Evolutionary conservation across 2,113 vertebrate species (phyloP).

Genomic region (Pelodiscus sinensis): DNA sequence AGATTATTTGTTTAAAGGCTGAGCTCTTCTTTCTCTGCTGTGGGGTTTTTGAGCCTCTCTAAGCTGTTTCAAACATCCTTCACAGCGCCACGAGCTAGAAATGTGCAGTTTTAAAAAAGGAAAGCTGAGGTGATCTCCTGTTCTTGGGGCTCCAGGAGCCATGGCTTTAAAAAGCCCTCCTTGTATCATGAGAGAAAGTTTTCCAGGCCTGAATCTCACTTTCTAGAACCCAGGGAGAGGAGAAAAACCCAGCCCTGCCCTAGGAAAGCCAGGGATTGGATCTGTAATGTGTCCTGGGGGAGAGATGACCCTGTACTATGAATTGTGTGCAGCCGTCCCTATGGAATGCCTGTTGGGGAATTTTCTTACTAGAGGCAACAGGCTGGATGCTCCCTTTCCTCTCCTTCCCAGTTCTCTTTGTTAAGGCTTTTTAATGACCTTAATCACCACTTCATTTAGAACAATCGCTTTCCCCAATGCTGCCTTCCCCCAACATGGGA

Average conservation of each 20-base stretch:
- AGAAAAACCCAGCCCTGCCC: neutral
- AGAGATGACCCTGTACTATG: neutral
- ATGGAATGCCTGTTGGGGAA: neutral
- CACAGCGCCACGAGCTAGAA: neutral
- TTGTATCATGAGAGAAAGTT: neutral
- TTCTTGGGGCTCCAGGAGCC: neutral
- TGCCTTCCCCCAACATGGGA: slow-evolving; percentile 21
- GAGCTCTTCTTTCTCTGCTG: accelerated
- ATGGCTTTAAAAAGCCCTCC: neutral
- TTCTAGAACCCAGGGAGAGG: neutral
- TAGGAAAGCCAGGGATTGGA: neutral
- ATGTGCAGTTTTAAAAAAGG: neutral
- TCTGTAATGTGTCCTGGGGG: neutral
- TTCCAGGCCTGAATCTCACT: neutral
- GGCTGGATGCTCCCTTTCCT: neutral
- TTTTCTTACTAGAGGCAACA: no score
- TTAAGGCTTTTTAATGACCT: slow-evolving; percentile 54
- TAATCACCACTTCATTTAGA: slow-evolving; percentile 60
- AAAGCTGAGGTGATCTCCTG: neutral
- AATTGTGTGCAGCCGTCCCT: neutral
- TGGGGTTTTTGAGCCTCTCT: neutral
- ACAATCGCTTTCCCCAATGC: slow-evolving; percentile 23
- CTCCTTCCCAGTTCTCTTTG: neutral
- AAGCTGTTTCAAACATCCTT: neutral
- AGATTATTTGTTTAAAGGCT: neutral